Base-by-base conservation (phyloP, 1,140 invertebrate species). In the Mycetomoellerius zeteki region DNA sequence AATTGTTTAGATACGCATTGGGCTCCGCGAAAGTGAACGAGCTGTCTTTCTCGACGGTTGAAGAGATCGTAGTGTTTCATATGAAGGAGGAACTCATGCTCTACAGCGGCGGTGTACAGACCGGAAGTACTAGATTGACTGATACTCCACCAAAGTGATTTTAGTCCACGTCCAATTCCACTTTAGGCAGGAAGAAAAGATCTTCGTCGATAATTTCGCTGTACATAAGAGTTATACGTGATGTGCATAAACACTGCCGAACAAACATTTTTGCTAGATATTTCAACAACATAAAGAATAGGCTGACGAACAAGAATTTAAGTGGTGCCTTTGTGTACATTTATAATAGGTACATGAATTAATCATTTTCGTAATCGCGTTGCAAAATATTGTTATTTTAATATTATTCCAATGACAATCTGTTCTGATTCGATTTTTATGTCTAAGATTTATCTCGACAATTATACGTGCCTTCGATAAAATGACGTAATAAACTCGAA, bases 41-140 rank as follows among this genome's bases (percentile, higher is more conserved):
- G 64, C 87, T 93, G 52, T 91, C 93, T 3, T 95, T 95, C 75
- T 65, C 56, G 0, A 94, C 50, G 8, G 85, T 95, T 3, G 95
- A 95, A n/a, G 95, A 95, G n/a, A 95, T 95, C 0, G 91, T 95
- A 5, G 81, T 73, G 54, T 95, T 92, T 88, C 92, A 95, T 62
- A 92, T 89, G 37, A 89, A 85, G 52, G 93, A 95, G 64, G 94
- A 94, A 54, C 82, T 95, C 12, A 62, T 94, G 10, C 91, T 95
- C 0, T 88, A 94, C n/a, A 94, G 92, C 7, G 86, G 89, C n/a
- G 95, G 94, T 16, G 71, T 92, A 33, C 90, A 93, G 88, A 93
- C 92, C 62, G 95, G 94, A 58, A 93, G 91, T 60, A 95, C 94
- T 21, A 94, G 77, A 92, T 91, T 95, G 60, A 93, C 94, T 1